A percentile compares a stretch with the other conserved stretches of the same genome.
Evolutionary conservation across 2,888 invertebrate species (phyloP).

Genomic region (Protonemura montana): DNA sequence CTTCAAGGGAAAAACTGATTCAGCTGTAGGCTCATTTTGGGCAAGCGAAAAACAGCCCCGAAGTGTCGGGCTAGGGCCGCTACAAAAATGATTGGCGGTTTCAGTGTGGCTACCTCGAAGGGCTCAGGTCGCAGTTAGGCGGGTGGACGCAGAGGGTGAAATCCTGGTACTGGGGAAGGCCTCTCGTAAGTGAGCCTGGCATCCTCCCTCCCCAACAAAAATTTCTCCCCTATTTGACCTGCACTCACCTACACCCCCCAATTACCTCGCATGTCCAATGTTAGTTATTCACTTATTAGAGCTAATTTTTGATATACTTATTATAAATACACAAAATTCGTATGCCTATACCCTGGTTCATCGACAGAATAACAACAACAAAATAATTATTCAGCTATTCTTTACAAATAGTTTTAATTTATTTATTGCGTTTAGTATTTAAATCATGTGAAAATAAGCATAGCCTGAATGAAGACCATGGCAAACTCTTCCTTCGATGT

Average conservation of each 20-base stretch:
- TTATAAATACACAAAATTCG: neutral
- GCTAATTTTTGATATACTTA: neutral
- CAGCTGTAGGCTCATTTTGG: neutral
- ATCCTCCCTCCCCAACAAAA: constrained; percentile 33
- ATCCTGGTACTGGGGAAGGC: constrained; percentile 97
- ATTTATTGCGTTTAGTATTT: neutral
- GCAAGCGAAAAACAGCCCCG: neutral
- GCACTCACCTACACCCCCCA: constrained; percentile 14
- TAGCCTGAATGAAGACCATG: neutral
- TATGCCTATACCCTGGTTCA: constrained; percentile 1
- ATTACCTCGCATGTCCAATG: constrained; percentile 32
- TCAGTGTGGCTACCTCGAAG: constrained; percentile 92
- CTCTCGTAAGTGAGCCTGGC: constrained; percentile 81
- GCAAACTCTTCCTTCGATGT: neutral
- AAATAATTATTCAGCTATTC: neutral
- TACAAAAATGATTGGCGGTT: constrained; percentile 57
- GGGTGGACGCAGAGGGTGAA: constrained; percentile 96
- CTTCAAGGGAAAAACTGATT: neutral
- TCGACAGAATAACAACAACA: constrained; percentile 12
- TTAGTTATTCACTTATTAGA: constrained; percentile 26
- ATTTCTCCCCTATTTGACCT: constrained; percentile 21
- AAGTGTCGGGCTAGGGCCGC: neutral
- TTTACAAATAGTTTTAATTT: neutral
- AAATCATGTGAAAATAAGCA: neutral
- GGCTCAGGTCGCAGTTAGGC: constrained; percentile 93